A percentile compares a stretch with the other conserved stretches of the same genome.
phyloP scores from a whole-genome alignment of 2,888 invertebrate genomes.

The Podotricha telesiphe region DNA sequence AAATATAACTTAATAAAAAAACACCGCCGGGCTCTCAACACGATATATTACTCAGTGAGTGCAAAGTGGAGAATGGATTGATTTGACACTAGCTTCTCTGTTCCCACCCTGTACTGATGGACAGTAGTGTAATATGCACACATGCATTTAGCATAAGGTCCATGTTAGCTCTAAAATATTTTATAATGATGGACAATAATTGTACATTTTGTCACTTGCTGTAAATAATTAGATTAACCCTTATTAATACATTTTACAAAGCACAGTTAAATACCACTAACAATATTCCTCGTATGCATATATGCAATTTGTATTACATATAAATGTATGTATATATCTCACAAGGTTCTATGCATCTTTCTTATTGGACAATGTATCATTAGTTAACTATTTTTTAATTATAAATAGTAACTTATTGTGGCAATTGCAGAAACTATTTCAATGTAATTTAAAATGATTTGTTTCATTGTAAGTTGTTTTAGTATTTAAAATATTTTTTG shows the following conservation, averaged over 20 bases:
- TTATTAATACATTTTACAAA: background rate
- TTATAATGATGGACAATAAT: constrained; percentile 30
- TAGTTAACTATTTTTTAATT: background rate
- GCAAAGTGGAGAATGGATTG: too few relatives aligned
- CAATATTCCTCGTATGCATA: too few relatives aligned
- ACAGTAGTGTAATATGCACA: too few relatives aligned
- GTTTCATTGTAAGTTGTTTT: background rate
- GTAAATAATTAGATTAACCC: constrained; percentile 5
- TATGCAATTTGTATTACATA: too few relatives aligned
- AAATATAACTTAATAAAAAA: background rate
- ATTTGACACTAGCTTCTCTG: too few relatives aligned
- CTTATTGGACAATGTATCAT: background rate
- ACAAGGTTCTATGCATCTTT: background rate
- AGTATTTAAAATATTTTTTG: background rate
- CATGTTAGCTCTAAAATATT: background rate
- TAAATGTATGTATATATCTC: background rate
- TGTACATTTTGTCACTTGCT: constrained; percentile 9
- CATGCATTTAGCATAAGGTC: background rate
- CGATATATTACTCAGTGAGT: too few relatives aligned
- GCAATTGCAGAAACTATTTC: background rate
- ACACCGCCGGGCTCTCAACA: too few relatives aligned
- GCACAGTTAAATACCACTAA: background rate
- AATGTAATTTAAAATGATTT: too few relatives aligned
- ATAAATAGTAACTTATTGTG: background rate
- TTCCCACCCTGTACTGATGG: too few relatives aligned